phyloP scores from a whole-genome alignment of 1,140 invertebrate genomes.

The Anthonomus grandis region DNA sequence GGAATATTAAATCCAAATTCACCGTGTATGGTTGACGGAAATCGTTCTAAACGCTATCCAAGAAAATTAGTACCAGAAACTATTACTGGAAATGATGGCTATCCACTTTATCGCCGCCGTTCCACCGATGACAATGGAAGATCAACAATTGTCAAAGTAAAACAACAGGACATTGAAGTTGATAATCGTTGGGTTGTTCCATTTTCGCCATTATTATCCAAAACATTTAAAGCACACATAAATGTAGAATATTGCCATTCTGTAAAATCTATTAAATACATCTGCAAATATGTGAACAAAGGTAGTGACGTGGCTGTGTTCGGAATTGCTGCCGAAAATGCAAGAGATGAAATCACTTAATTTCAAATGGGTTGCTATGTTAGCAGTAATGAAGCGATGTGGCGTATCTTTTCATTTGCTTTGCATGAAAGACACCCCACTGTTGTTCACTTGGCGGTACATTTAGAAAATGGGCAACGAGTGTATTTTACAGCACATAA shows the following conservation, averaged over 20 bases:
- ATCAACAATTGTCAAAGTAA: conserved; percentile 25
- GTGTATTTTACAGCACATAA: conserved; percentile 45
- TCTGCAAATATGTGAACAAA: conserved; percentile 44
- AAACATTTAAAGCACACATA: conserved; percentile 42
- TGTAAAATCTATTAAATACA: conserved; percentile 45
- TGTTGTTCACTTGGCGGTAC: conserved; percentile 49
- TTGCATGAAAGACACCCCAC: conserved; percentile 49
- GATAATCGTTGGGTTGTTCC: conserved; percentile 49
- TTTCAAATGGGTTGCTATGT: conserved; percentile 50
- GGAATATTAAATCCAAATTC: conserved; percentile 49
- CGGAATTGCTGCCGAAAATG: conserved; percentile 10
- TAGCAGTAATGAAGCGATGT: conserved; percentile 49
- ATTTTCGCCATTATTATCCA: conserved; percentile 42
- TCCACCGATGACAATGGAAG: conserved; percentile 43
- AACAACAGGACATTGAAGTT: conserved; percentile 31
- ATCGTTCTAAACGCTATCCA: conserved; percentile 51
- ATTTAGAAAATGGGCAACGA: conserved; percentile 51
- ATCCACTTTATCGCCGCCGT: conserved; percentile 49
- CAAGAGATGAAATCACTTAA: conserved; percentile 44
- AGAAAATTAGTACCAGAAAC: conserved; percentile 38
- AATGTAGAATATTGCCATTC: conserved; percentile 47
- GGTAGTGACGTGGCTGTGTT: conserved; percentile 38
- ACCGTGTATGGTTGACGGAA: conserved; percentile 52
- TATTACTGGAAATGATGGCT: conserved; percentile 36
- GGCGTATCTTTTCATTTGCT: conserved; percentile 42